These are phyloP conservation scores for Myiotriccus ornatus DNA, from an alignment of 2,797 vertebrate species.

Conservation along the genomic window DNA sequence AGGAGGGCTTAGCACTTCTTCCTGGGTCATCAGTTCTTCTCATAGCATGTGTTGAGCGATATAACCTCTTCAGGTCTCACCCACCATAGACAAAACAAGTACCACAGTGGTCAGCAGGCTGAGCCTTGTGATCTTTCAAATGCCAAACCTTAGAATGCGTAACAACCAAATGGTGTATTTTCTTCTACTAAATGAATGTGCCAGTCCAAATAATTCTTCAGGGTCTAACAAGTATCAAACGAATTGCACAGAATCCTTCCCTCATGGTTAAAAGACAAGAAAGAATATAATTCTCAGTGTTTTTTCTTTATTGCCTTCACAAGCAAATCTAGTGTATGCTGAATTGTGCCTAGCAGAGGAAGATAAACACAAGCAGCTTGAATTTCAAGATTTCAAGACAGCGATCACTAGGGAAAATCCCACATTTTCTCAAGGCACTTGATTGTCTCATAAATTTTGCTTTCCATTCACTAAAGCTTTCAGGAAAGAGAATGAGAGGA, in stretches of 20 bases:
- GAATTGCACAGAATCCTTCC: not conserved
- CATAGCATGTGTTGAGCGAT: not conserved
- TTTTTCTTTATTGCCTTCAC: not conserved
- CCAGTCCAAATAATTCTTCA: not conserved
- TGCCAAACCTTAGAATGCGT: not conserved
- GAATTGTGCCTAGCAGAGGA: not conserved
- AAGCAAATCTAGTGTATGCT: not conserved
- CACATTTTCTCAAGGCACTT: conserved; percentile 42
- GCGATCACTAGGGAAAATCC: not conserved
- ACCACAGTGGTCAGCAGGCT: not conserved
- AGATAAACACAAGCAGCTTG: conserved; percentile 9
- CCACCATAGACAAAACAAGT: not conserved
- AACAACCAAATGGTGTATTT: not conserved
- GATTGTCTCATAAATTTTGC: conserved; percentile 51
- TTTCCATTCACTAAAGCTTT: conserved; percentile 61
- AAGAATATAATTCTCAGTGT: not conserved
- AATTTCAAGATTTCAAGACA: conserved; percentile 27
- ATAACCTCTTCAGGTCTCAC: not conserved
- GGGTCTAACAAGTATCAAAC: not conserved
- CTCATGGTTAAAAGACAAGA: not conserved
- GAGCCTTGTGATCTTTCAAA: not conserved
- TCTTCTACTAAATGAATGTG: not conserved
- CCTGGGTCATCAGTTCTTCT: not conserved
- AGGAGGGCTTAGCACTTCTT: not conserved
- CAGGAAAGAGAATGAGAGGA: conserved; percentile 69